phyloP scores from a whole-genome alignment of 2,797 vertebrate genomes.

The Tadarida brasiliensis region DNA sequence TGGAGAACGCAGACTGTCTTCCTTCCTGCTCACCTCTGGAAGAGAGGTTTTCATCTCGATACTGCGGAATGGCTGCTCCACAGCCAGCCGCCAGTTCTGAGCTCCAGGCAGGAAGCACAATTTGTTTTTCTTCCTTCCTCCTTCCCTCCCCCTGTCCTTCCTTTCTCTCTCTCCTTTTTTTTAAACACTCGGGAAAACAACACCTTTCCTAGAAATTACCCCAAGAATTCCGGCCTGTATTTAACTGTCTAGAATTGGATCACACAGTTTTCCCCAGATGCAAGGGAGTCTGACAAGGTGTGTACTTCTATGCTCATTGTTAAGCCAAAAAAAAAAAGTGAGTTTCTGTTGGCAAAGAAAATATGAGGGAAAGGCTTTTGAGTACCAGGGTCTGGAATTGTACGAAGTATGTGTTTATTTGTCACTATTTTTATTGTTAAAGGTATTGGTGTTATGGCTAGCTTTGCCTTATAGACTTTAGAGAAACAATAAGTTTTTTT shows the following conservation, averaged over 20 bases:
- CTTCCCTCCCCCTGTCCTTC: fast-evolving
- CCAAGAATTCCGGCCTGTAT: background rate
- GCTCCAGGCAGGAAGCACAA: background rate
- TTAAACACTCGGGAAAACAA: background rate
- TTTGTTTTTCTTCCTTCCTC: fast-evolving
- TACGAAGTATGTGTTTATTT: background rate
- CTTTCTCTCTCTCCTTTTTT: fast-evolving
- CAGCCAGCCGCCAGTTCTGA: background rate
- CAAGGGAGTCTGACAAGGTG: background rate
- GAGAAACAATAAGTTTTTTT: background rate
- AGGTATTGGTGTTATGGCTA: background rate
- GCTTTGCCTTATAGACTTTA: background rate
- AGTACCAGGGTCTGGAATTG: background rate
- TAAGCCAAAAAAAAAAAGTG: background rate
- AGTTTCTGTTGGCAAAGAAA: background rate
- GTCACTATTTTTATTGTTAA: background rate
- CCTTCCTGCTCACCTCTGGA: background rate
- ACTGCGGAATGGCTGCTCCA: background rate
- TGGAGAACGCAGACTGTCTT: background rate
- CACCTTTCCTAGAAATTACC: background rate
- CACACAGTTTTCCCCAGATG: background rate
- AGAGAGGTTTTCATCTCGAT: background rate
- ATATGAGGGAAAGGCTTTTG: background rate
- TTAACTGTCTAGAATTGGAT: background rate
- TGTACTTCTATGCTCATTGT: background rate